phyloP scores from a whole-genome alignment of 2,888 invertebrate species.

The Chironomus tentans region DNA sequence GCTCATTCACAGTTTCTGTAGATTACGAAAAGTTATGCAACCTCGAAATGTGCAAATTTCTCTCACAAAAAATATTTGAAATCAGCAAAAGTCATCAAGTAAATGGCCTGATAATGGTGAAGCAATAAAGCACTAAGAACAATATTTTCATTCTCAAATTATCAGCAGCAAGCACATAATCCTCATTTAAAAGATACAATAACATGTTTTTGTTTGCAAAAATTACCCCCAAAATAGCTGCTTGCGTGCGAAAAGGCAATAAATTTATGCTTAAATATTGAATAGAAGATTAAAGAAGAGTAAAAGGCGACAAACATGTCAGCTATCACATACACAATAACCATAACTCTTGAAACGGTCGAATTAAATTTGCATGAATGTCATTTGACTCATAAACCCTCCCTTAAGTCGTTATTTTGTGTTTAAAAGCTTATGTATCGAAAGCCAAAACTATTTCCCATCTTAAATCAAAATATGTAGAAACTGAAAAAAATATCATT shows the following conservation, averaged over 20 bases:
- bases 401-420: neutral
- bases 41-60: no score
- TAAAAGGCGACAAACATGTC: neutral
- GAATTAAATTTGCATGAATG: neutral
- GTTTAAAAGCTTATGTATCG: neutral
- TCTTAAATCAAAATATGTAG: neutral
- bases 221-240: neutral
- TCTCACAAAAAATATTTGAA: no score
- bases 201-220: no score
- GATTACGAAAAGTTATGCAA: no score
- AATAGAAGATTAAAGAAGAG: neutral
- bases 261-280: neutral
- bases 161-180: no score
- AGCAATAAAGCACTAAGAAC: no score
- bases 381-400: neutral
- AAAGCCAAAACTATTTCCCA: neutral
- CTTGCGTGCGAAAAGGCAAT: neutral
- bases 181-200: no score
- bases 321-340: neutral
- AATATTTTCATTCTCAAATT: no score
- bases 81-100: no score
- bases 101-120: no score
- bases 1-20: no score
- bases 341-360: neutral
- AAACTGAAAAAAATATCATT: neutral